Base-by-base conservation (phyloP, 2,113 vertebrate genomes). In the Leptodactylus fuscus region DNA sequence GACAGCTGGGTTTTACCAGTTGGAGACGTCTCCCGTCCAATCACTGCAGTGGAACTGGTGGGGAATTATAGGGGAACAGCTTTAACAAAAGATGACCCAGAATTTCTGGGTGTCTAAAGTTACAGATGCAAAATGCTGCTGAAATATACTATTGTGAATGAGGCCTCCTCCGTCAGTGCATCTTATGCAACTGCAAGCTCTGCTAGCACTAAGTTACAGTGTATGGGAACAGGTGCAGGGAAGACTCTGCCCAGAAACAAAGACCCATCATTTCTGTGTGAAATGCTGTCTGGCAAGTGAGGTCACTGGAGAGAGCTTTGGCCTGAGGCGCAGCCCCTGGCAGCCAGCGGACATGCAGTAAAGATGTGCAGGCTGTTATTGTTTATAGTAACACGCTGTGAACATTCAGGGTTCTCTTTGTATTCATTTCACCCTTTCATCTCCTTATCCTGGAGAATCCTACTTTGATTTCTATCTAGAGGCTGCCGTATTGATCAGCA, bases 321-420 rank as follows among this genome's bases (percentile, higher is more conserved):
- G 77, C 85, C 85, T 79, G 70, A 88, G 87, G 90, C 88, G 87
- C 71, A 89, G 79, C 87, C 87, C 62, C 36, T 87, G 89, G 82
- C 82, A 48, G 82, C 44, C 41, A 24, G 44, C 5, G 49, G 53
- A 27, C 82, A 77, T 41, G 18, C 82, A 24, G 55, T 60, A 27
- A 67, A 0, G 2, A 69, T n/a, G 62, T 76, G 22, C 80, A 51
- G 60, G 16, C 74, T 48, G 22, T 73, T 87, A 36, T n/a, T 86
- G 60, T 87, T 87, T 87, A 74, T 77, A 83, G 85, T 70, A 86
- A 81, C 46, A 22, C 55, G n/a, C 15, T 62, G 51, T 32, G 65
- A 51, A 77, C 75, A 60, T 34, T 71, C 0, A 38, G 2, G 62
- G 58, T 82, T 77, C 49, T 48, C 83, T 77, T 36, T 60, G 78